phyloP scores from a whole-genome alignment of 2,113 vertebrate species.

The Drymodes brunneopygia region DNA sequence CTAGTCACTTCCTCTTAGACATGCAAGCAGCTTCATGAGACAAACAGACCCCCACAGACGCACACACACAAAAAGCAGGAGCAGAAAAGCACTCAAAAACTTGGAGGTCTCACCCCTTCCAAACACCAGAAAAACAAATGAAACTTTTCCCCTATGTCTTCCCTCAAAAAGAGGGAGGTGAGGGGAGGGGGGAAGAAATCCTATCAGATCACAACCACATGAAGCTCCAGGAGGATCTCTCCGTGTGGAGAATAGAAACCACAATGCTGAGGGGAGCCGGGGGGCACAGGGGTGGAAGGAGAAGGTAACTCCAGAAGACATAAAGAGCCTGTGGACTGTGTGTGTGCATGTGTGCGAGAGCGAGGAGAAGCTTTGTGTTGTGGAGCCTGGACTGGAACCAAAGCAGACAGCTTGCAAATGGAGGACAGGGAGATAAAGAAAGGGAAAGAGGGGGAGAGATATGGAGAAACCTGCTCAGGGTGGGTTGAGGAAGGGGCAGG shows the following conservation, averaged over 20 bases:
- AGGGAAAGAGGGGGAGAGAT: slow-evolving; percentile 63
- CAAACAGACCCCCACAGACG: slow-evolving; percentile 70
- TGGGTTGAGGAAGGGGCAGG: slow-evolving; percentile 34
- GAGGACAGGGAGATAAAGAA: slow-evolving; percentile 84
- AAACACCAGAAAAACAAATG: slow-evolving; percentile 71
- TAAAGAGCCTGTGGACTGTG: slow-evolving; percentile 71
- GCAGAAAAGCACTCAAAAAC: slow-evolving; percentile 68
- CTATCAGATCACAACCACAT: slow-evolving; percentile 48
- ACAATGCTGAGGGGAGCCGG: slow-evolving; percentile 51
- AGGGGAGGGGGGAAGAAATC: not conserved
- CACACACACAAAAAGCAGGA: slow-evolving; percentile 54
- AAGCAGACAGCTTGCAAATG: slow-evolving; percentile 83
- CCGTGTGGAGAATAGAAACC: slow-evolving; percentile 65
- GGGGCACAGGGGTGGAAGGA: not conserved
- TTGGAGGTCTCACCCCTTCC: slow-evolving; percentile 73
- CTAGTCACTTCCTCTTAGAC: slow-evolving; percentile 80
- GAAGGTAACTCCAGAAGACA: slow-evolving; percentile 75
- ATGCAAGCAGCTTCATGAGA: slow-evolving; percentile 76
- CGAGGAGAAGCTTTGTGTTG: slow-evolving; percentile 79
- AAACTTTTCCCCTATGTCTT: slow-evolving; percentile 67
- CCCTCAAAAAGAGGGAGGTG: slow-evolving; percentile 1
- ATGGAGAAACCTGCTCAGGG: slow-evolving; percentile 27
- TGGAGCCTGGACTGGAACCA: slow-evolving; percentile 83
- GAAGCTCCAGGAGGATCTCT: slow-evolving; percentile 65
- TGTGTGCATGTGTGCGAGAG: slow-evolving; percentile 58